These are phyloP conservation scores for Anneissia japonica DNA, from an alignment of 35 echinoderm and acorn worm genomes.

Conservation along the genomic window DNA sequence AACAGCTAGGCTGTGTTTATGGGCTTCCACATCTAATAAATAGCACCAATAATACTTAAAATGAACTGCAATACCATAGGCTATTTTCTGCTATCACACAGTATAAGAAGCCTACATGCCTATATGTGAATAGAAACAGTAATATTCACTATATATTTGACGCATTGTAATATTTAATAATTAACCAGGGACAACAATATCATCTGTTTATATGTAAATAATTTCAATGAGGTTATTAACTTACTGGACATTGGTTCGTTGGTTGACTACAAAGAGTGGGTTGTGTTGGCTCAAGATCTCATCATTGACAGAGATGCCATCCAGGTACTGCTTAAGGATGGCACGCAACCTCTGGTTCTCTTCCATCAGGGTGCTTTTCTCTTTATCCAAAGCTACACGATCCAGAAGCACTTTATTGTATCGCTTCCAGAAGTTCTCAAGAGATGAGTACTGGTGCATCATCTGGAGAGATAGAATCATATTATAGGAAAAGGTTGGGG, in stretches of 20 bases:
- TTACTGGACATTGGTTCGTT: constrained; percentile 87
- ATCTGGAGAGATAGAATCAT: constrained; percentile 48
- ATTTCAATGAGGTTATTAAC: constrained; percentile 1
- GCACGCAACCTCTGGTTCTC: constrained; percentile 86
- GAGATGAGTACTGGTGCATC: constrained; percentile 91
- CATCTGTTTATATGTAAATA: no score
- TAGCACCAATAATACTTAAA: no score
- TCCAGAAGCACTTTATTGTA: constrained; percentile 97
- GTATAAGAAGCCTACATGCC: no score
- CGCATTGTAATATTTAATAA: no score
- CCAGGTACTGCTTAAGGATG: constrained; percentile 97
- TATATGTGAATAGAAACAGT: no score
- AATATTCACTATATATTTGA: no score
- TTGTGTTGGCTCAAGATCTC: constrained; percentile 98
- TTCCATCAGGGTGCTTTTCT: constrained; percentile 66
- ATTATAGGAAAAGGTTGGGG: no score
- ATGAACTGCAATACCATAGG: no score
- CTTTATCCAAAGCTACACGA: constrained; percentile 91
- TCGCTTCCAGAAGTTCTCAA: constrained; percentile 99
- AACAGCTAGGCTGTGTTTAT: no score
- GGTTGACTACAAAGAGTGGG: constrained; percentile 98
- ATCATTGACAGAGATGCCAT: constrained; percentile 99
- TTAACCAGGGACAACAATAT: no score
- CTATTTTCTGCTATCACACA: no score
- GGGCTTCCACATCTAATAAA: no score